Evolutionary conservation across 2,113 vertebrate genomes (phyloP), one percentile per base, ranked within the genome.

Genomic region (Triplophysa rosa): DNA sequence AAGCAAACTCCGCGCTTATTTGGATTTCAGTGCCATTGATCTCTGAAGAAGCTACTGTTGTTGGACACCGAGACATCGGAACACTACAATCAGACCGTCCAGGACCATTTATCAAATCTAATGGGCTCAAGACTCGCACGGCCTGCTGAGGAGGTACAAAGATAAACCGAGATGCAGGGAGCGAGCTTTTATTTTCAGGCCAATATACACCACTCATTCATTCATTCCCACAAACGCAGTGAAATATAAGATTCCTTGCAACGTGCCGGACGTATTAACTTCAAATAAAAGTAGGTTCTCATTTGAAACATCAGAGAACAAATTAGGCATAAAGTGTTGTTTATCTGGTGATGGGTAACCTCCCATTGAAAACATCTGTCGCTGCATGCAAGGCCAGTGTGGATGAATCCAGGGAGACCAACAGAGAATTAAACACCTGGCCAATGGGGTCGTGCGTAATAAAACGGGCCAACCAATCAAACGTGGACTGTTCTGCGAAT

Each of bases 21-120:
- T 86, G 84, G 82, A 86, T 85, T 87, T 86, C 78, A 63, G 79
- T 82, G 77, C 67, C 81, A 83, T 81, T 83, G 77, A 84, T 84
- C 86, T 80, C 73, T 74, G 69, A 87, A 84, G 74, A 80, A 86
- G 81, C 87, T 88, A 83, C 86, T 86, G 89, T 85, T 87, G 87
- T n/a, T 87, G 82, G 62, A 79, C 66, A 80, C 78, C 67, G 73
- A 82, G 62, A 59, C 64, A 84, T 37, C 13, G 11, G 56, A 82
- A 80, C 74, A 76, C 63, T 83, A 81, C 80, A 86, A 80, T 89
- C 79, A 63, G 58, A 80, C 67, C 65, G 47, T 81, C 84, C 71
- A 72, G 54, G 4, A 49, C 64, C 78, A 83, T 88, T 86, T 68
- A 87, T 87, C 85, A 90, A 77, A 86, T 21, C 58, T 83, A 87